Conservation (phyloP, 2,888 invertebrate genomes). For the Selenia dentaria region DNA sequence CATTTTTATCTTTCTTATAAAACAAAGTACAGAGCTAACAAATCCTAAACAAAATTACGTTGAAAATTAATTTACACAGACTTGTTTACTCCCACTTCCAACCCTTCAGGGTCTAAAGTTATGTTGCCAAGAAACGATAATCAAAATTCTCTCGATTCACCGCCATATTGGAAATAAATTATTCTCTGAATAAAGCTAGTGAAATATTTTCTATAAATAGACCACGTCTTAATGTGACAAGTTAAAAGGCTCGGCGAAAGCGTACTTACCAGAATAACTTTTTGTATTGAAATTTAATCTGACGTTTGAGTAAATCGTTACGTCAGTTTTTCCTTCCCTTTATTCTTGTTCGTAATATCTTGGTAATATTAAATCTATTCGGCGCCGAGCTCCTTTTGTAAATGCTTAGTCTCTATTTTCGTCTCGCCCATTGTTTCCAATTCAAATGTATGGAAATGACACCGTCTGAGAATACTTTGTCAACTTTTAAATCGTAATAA, state of each 20-base stretch:
- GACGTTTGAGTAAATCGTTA: constrained; percentile 10
- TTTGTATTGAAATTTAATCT: constrained; percentile 14
- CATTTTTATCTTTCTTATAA: no score
- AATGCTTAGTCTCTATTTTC: constrained; percentile 19
- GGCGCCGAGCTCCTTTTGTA: constrained; percentile 11
- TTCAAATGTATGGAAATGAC: constrained; percentile 7
- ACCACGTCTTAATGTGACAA: no score
- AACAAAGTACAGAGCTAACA: no score
- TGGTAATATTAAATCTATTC: constrained; percentile 21
- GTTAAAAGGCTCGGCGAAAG: no score
- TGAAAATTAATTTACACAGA: no score
- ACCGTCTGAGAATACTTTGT: constrained; percentile 14
- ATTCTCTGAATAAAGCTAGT: no score
- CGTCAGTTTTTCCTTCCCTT: no score
- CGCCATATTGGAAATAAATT: constrained; percentile 16
- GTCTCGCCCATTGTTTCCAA: constrained; percentile 18
- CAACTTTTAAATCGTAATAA: no score
- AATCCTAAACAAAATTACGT: no score
- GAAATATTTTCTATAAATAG: no score
- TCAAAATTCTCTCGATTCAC: constrained; percentile 8
- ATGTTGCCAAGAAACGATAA: background rate
- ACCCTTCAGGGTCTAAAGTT: background rate
- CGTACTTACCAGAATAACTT: constrained; percentile 8
- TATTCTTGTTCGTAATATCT: no score
- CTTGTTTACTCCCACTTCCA: background rate